Conservation (phyloP, 1,140 invertebrate genomes). For the Chironomus striatipennis region DNA sequence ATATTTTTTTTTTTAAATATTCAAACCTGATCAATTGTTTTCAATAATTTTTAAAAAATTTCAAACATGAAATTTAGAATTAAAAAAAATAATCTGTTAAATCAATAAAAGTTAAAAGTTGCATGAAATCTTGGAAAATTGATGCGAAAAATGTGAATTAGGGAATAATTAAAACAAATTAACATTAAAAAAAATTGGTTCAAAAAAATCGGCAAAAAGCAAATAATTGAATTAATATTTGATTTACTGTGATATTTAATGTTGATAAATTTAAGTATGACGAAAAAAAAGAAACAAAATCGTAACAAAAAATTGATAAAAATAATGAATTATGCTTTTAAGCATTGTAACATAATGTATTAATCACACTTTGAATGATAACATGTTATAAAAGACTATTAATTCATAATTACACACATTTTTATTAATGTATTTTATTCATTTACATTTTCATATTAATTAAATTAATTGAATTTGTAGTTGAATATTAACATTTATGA, state of each 20-base stretch:
- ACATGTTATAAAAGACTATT: background rate
- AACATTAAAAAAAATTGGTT: no score
- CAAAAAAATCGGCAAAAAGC: background rate
- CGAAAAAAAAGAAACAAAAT: background rate
- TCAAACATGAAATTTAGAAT: no score
- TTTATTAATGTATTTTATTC: background rate
- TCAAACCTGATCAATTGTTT: no score
- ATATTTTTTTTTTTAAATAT: no score
- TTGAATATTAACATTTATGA: background rate
- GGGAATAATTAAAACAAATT: no score
- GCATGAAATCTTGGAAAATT: no score
- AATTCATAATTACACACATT: slow-evolving; percentile 16
- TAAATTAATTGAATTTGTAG: background rate
- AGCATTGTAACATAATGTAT: background rate
- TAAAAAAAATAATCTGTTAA: no score
- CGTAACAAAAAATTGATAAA: background rate
- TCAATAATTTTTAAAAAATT: no score
- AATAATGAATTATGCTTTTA: no score
- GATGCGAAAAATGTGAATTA: no score
- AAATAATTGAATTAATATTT: background rate
- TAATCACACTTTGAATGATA: background rate
- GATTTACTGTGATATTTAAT: slow-evolving; percentile 14
- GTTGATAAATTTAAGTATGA: background rate
- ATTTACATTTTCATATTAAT: background rate
- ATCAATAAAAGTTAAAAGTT: no score